A percentile compares a stretch with the other conserved stretches of the same genome.
Evolutionary conservation across 2,797 vertebrate genomes (phyloP).

Genomic region (Acropternis orthonyx): DNA sequence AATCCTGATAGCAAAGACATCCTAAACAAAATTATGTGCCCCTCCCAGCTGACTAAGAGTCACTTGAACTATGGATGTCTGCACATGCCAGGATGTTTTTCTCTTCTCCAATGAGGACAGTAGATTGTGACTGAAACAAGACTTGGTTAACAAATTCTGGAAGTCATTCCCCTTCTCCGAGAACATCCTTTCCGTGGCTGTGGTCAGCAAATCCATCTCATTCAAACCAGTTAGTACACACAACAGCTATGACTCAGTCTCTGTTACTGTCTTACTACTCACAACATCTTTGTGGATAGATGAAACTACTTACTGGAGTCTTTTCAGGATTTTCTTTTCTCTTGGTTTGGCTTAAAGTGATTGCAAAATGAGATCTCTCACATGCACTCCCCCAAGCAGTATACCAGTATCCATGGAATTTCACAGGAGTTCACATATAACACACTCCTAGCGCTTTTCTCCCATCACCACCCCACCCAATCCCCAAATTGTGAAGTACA

Average conservation of each 20-base stretch:
- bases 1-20: not conserved
- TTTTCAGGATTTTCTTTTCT: not conserved
- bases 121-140: not conserved
- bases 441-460: not conserved
- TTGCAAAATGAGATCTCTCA: not conserved
- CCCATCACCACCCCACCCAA: not conserved
- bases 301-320: not conserved
- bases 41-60: not conserved
- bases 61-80: not conserved
- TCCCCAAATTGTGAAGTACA: not conserved
- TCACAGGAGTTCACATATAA: not conserved
- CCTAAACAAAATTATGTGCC: not conserved
- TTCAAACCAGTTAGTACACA: not conserved
- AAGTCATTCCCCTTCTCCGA: not conserved
- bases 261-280: not conserved
- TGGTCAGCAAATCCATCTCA: not conserved
- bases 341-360: not conserved
- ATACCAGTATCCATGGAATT: not conserved
- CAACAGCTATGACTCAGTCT: not conserved
- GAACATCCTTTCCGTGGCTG: not conserved
- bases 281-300: not conserved
- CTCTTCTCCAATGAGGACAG: not conserved
- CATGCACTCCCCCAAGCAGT: not conserved
- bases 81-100: not conserved
- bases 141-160: not conserved